These are phyloP conservation scores for Tragelaphus scriptus DNA, from an alignment of 2,113 vertebrate genomes.

Conservation along the genomic window DNA sequence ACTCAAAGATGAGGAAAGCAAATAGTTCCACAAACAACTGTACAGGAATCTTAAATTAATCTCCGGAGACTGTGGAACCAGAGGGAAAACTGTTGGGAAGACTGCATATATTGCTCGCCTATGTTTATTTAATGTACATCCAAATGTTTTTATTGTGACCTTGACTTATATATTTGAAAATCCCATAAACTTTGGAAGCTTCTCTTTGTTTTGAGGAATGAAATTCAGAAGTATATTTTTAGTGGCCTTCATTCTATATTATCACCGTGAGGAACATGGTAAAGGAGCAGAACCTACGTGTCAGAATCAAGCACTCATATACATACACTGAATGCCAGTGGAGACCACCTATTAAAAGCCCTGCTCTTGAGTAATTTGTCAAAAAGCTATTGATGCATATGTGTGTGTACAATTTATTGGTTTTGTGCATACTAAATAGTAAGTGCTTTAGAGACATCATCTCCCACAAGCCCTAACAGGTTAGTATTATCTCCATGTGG, in stretches of 20 bases:
- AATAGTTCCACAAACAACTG: neutral
- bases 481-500: neutral
- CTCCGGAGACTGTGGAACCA: neutral
- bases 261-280: neutral
- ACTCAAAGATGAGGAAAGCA: neutral
- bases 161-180: neutral
- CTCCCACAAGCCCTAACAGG: neutral
- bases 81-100: neutral
- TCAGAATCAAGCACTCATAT: neutral
- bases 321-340: rapidly evolving
- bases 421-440: neutral
- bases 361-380: neutral
- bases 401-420: neutral
- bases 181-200: neutral
- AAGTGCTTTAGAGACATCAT: neutral
- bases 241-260: neutral
- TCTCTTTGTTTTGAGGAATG: neutral
- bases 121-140: neutral
- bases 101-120: neutral
- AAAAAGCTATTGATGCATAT: neutral
- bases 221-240: neutral
- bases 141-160: neutral
- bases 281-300: neutral
- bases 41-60: neutral
- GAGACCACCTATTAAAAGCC: neutral